Percentiles rank a stretch among this genome's conserved stretches.
These are phyloP conservation scores for Shinisaurus crocodilurus DNA, from an alignment of 2,113 vertebrate genomes.

Conservation along the genomic window DNA sequence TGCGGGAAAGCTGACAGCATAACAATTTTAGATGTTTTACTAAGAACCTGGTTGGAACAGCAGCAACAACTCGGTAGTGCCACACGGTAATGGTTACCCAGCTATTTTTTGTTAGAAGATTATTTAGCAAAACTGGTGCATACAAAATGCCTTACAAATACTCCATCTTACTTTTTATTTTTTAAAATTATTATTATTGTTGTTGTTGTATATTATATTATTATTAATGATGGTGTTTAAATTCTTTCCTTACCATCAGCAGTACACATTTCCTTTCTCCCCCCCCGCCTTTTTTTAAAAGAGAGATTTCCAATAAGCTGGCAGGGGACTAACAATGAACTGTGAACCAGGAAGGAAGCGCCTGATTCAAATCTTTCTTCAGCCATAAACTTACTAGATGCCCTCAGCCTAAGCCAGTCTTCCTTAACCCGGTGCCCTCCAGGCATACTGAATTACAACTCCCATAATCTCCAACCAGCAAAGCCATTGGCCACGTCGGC, in stretches of 20 bases:
- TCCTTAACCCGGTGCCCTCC: no score
- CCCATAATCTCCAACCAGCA: no score
- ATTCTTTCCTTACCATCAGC: not conserved
- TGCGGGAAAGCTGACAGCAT: slow-evolving; percentile 18
- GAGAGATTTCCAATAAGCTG: not conserved
- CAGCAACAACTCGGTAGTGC: not conserved
- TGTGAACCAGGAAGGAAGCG: not conserved
- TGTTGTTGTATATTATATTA: not conserved
- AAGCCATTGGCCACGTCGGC: no score
- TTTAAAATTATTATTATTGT: no score
- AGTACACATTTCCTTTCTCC: not conserved
- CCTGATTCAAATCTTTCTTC: not conserved
- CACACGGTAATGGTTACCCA: slow-evolving; percentile 27
- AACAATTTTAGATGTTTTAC: slow-evolving; percentile 39
- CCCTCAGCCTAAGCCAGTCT: not conserved
- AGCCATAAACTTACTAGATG: not conserved
- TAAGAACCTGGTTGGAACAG: slow-evolving; percentile 16
- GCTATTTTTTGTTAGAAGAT: slow-evolving; percentile 19
- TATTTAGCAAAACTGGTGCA: slow-evolving; percentile 19
- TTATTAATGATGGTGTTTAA: not conserved
- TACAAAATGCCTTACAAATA: not conserved
- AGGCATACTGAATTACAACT: no score
- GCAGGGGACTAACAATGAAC: not conserved
- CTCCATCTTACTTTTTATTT: not conserved
- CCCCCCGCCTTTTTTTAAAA: not conserved